Conservation (phyloP, 2,113 vertebrate species). For the Chaetodon trifascialis region DNA sequence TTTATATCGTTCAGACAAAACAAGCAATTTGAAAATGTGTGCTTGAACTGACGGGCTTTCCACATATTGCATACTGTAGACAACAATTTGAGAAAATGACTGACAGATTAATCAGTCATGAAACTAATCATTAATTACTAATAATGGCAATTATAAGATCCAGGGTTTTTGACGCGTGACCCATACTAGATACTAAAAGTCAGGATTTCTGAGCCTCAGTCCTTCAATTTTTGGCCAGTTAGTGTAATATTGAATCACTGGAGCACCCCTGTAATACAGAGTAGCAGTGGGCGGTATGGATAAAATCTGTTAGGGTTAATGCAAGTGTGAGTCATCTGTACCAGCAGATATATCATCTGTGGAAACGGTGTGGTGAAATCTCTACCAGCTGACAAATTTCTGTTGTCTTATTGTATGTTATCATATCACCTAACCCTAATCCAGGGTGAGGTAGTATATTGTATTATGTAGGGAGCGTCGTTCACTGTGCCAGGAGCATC, state of each 20-base stretch:
- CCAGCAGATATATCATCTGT: background rate
- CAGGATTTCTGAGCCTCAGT: background rate
- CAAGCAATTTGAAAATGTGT: background rate
- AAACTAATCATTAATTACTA: background rate
- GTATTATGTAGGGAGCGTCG: background rate
- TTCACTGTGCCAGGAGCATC: background rate
- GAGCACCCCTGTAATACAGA: background rate
- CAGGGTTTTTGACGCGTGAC: too few species aligned
- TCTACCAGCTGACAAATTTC: too few species aligned
- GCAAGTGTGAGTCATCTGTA: too few species aligned
- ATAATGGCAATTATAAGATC: too few species aligned
- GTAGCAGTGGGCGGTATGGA: background rate
- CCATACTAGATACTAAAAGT: background rate
- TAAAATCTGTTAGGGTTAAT: too few species aligned
- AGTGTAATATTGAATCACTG: background rate
- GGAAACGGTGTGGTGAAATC: background rate
- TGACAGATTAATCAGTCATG: background rate
- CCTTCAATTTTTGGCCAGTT: background rate
- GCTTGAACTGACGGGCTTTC: background rate
- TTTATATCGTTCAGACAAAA: background rate
- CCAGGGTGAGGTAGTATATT: background rate
- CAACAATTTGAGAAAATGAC: background rate
- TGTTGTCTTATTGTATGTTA: background rate
- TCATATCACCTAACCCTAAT: background rate
- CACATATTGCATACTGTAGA: background rate